Evolutionary conservation across 53 echinoderm and acorn worm genomes (phyloP), one percentile per base, ranked within the genome.

Genomic region (Patiria pectinifera): DNA sequence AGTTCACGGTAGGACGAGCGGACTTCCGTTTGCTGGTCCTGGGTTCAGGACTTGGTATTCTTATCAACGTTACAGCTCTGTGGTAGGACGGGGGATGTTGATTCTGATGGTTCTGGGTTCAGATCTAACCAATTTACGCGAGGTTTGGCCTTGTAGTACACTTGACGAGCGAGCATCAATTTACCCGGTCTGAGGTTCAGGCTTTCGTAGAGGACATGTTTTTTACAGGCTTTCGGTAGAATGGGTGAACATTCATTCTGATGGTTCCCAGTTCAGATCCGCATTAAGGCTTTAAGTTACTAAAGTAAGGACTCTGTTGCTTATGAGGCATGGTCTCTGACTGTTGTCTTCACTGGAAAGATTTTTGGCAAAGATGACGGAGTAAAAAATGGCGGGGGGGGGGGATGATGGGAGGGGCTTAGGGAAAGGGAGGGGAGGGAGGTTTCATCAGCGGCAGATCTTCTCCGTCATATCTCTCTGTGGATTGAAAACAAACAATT

Each of bases 381-480:
- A 18, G 66, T 66, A 66, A 66, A 66, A 66, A 66, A 66, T 14
- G 66, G 19, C 2, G 66, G 12, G 66, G 66, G 66, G 16, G 74
- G 74, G 74, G 74, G 4, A 74, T 59, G 70, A 69, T 69, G 66
- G 25, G 48, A 47, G 70, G 85, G 23, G 15, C 21, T 69, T 4
- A 43, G 63, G 79, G 62, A 15, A 19, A 11, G 46, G 90, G 66
- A 80, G 18, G 79, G 53, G 53, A 53, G 2, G 53, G 53, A 62
- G 44, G 12, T 23, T 5, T 19, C 58, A 85, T 91, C 85, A 85
- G n/a, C 26, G 86, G 84, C 94, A 94, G 74, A 94, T 94, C 66
- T 85, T 91, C 43, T 80, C 60, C 24, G 91, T 85, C 85, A 94
- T 69, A 45, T 94, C 94, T 49, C 80, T 94, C 94, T 94, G 91